These are phyloP conservation scores for Stichopus horrens DNA, from an alignment of 53 echinoderm and acorn worm genomes.

Conservation along the genomic window DNA sequence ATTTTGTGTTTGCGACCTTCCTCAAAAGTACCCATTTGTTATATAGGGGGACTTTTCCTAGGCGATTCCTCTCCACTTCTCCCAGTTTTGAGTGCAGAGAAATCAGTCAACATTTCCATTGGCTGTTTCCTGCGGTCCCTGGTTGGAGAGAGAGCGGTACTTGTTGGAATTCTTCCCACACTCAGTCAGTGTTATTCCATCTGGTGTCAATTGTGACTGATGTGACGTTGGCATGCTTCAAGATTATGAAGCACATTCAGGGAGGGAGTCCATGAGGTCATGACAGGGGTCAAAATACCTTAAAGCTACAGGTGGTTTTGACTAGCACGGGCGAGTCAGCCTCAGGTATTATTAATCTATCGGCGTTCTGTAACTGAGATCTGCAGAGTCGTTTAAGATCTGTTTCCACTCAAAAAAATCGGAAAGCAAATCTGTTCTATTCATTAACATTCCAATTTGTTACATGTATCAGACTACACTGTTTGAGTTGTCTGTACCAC, in stretches of 20 bases:
- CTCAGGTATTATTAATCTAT: background rate
- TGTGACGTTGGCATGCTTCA: slow-evolving; percentile 11
- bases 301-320: slow-evolving; percentile 16
- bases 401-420: background rate
- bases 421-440: background rate
- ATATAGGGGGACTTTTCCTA: too few relatives aligned
- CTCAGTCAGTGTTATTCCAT: slow-evolving; percentile 11
- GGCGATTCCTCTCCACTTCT: too few relatives aligned
- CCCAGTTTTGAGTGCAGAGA: too few relatives aligned
- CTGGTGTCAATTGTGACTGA: slow-evolving; percentile 27
- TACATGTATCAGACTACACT: too few relatives aligned
- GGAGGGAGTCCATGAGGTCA: slow-evolving; percentile 31
- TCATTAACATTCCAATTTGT: too few relatives aligned
- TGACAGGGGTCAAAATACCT: slow-evolving; percentile 9
- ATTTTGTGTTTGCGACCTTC: too few relatives aligned
- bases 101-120: too few relatives aligned
- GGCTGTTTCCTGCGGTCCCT: too few relatives aligned
- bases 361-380: background rate
- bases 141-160: background rate
- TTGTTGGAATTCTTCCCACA: slow-evolving; percentile 19
- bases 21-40: too few relatives aligned
- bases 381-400: too few relatives aligned
- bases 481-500: too few relatives aligned
- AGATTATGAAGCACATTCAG: slow-evolving; percentile 32
- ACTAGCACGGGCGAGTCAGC: background rate